Conservation (phyloP, 64 coral and sea anemone genomes). For the Pachyseris speciosa region DNA sequence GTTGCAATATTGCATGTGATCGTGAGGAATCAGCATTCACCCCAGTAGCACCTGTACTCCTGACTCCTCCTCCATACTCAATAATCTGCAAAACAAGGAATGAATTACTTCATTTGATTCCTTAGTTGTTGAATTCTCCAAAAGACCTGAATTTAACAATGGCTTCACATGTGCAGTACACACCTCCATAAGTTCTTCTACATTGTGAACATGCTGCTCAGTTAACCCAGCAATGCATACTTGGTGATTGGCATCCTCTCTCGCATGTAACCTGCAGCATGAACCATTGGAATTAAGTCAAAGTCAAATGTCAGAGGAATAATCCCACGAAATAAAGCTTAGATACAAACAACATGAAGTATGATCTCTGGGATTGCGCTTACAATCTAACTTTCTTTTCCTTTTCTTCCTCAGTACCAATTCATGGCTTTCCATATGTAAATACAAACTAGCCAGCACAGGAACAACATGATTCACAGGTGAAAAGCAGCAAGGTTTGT, state of each 20-base stretch:
- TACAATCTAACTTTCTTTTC: too few relatives aligned
- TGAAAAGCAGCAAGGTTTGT: too few relatives aligned
- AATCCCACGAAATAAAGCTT: not conserved
- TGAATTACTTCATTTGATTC: not conserved
- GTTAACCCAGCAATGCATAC: conserved; percentile 87
- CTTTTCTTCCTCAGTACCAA: too few relatives aligned
- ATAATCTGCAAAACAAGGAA: conserved; percentile 77
- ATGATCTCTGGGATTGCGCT: too few relatives aligned
- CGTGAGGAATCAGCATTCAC: conserved; percentile 92
- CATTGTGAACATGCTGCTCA: conserved; percentile 78
- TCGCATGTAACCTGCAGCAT: conserved; percentile 68
- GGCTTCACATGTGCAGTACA: not conserved
- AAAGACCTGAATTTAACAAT: not conserved
- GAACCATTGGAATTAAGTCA: too few relatives aligned
- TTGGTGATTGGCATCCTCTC: conserved; percentile 85
- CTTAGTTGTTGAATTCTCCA: not conserved
- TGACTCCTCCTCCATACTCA: conserved; percentile 70
- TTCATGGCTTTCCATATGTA: too few relatives aligned
- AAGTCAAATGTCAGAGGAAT: too few relatives aligned
- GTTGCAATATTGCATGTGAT: conserved; percentile 85
- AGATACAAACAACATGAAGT: not conserved
- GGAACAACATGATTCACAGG: too few relatives aligned
- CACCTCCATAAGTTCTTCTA: conserved; percentile 91
- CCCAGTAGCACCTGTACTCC: conserved; percentile 87
- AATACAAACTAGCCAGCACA: too few relatives aligned